A percentile compares a stretch with the other conserved stretches of the same genome.
Conservation (phyloP, 2,113 vertebrate species). For the Colistium nudipinnis region DNA sequence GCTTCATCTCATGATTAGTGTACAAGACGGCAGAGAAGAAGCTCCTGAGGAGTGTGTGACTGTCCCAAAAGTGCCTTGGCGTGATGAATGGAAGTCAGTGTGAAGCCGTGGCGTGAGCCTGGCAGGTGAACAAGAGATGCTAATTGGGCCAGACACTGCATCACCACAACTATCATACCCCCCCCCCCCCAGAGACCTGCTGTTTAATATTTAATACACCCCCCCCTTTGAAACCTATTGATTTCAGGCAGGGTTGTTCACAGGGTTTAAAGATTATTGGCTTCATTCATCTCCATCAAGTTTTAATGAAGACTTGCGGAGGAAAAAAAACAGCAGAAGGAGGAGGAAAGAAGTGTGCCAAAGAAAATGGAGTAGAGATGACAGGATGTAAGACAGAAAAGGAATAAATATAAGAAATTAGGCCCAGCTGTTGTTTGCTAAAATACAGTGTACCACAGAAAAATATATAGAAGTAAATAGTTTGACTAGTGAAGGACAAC, state of each 20-base stretch:
- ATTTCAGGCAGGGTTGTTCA: conserved; percentile 74
- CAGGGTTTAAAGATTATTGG: conserved; percentile 74
- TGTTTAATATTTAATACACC: conserved; percentile 81
- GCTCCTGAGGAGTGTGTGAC: conserved; percentile 38
- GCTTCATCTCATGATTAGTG: conserved; percentile 58
- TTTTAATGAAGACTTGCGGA: conserved; percentile 78
- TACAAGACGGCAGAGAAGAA: conserved; percentile 21
- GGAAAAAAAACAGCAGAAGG: conserved; percentile 22
- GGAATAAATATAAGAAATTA: too few species aligned
- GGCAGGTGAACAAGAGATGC: conserved; percentile 72
- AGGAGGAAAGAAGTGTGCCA: conserved; percentile 24
- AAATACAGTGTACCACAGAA: too few species aligned
- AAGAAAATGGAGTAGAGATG: conserved; percentile 1
- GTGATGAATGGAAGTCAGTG: conserved; percentile 45
- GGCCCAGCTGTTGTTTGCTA: too few species aligned
- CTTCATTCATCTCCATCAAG: conserved; percentile 80
- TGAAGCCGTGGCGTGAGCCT: conserved; percentile 43
- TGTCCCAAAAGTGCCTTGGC: conserved; percentile 52
- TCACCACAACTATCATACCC: conserved; percentile 47
- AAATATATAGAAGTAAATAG: too few species aligned
- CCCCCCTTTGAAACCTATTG: conserved; percentile 69
- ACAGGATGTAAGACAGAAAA: background rate
- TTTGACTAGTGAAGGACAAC: background rate
- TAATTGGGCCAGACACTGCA: conserved; percentile 77
- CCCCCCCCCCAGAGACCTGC: conserved; percentile 51